Base-by-base conservation (phyloP, 2,113 vertebrate species). In the Hydrolagus affinis region DNA sequence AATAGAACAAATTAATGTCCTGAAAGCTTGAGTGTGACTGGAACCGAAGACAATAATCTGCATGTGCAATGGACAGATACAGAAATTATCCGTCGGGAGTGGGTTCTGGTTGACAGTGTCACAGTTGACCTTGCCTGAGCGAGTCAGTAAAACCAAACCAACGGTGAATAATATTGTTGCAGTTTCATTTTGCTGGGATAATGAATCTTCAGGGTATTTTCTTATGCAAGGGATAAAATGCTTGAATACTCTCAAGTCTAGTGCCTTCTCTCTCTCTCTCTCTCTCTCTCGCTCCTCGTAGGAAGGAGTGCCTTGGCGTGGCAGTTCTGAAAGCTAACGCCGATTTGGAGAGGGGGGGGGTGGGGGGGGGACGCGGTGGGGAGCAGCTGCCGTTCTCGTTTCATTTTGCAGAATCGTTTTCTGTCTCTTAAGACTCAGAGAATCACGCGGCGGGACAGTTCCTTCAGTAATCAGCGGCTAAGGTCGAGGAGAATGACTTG, bases 191-290 rank as follows among this genome's bases (percentile, higher is more conserved):
- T 80, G 12, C 59, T 80, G n/a, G 28, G 23, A 28, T 80, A 80
- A 80, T 80, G 76, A 80, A 80, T 28, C 76, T 80, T 80, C 17
- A 8, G 76, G 76, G 76, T 80, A 80, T 64, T 80, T 80, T 80
- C 25, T 19, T 62, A 64, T 80, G 76, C 76, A 80, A 80, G 57
- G 56, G n/a, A 64, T 64, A 80, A 64, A 60, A 80, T 25, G 76
- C 76, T 80, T 80, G 76, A 60, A 25, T 80, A 64, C 76, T 80
- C 59, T 80, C 59, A 1, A 44, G 44, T 44, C 6, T 44, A 1
- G 44, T 44, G 44, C 44, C n/a, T n/a, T n/a, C n/a, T 44, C 44
- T 44, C 44, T 44, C 44, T 44, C 44, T 44, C 44, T 44, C 44
- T 44, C 44, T 44, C 44, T 28, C 57, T 25, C 59, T 64, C 57